Conservation (phyloP, 2,113 vertebrate genomes). For the Elgaria multicarinata region DNA sequence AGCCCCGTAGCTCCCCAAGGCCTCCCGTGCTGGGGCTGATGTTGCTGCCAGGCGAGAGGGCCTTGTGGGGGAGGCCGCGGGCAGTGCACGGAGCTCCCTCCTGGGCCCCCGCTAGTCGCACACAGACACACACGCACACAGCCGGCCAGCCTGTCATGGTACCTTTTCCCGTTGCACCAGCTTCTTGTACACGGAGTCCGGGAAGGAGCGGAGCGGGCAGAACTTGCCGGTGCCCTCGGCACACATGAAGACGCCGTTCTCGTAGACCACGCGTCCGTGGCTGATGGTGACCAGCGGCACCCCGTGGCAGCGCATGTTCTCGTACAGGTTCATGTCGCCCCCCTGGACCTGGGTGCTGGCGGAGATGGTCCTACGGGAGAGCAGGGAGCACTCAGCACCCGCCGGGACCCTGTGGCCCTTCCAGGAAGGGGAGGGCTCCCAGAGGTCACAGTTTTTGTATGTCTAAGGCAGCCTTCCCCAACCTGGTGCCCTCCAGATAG, state of each 20-base stretch:
- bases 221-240: constrained; percentile 95
- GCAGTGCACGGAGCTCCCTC: neutral
- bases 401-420: neutral
- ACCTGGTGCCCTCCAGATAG: too few relatives aligned
- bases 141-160: neutral
- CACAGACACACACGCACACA: neutral
- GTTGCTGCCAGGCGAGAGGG: neutral
- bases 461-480: too few relatives aligned
- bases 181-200: constrained; percentile 97
- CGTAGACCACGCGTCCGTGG: constrained; percentile 92
- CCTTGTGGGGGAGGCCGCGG: too few relatives aligned
- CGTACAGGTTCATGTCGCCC: constrained; percentile 92
- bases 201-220: constrained; percentile 93
- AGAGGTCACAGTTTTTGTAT: neutral
- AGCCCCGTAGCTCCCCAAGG: neutral
- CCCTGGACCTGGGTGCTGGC: constrained; percentile 93
- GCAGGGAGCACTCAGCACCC: neutral
- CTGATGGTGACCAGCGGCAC: constrained; percentile 96
- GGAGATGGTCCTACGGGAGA: constrained; percentile 86
- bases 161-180: constrained; percentile 99
- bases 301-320: constrained; percentile 93
- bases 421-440: too few relatives aligned
- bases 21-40: too few relatives aligned
- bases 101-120: neutral
- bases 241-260: constrained; percentile 95